These are phyloP conservation scores for Irena cyanogastra DNA, from an alignment of 2,113 vertebrate species.

Conservation along the genomic window DNA sequence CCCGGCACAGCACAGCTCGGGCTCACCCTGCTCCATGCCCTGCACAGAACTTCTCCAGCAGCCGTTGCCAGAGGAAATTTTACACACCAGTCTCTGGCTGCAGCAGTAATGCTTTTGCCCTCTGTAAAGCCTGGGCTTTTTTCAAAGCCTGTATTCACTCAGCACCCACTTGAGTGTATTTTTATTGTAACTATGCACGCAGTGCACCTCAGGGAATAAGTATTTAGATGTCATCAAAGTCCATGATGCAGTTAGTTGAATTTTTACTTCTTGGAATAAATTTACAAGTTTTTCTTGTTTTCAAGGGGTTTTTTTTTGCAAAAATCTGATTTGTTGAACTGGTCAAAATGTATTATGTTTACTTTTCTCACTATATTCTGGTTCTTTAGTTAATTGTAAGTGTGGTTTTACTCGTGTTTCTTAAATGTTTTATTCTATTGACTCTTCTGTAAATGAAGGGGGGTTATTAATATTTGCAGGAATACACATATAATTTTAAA, in stretches of 20 bases:
- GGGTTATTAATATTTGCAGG: neutral
- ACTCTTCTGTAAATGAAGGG: neutral
- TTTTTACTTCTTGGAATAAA: slow-evolving; percentile 2
- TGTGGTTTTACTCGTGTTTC: neutral
- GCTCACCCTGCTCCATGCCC: neutral
- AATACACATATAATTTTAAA: neutral
- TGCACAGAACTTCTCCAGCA: neutral
- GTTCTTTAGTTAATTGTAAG: neutral
- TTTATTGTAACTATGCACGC: neutral
- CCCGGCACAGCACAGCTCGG: neutral
- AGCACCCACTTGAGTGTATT: neutral
- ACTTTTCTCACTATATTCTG: neutral
- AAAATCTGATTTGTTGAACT: neutral
- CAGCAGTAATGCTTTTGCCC: neutral
- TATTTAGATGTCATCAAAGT: neutral
- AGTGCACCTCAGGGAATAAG: neutral
- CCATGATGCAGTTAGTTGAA: neutral
- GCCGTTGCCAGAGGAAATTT: neutral
- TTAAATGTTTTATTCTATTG: neutral
- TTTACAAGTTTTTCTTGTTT: neutral
- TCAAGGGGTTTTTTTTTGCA: accelerated
- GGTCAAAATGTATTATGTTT: neutral
- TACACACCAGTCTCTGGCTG: neutral
- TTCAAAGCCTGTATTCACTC: neutral
- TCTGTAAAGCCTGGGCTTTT: neutral